These are phyloP conservation scores for Paracanthobrama guichenoti DNA, from an alignment of 2,113 vertebrate genomes.

Conservation along the genomic window DNA sequence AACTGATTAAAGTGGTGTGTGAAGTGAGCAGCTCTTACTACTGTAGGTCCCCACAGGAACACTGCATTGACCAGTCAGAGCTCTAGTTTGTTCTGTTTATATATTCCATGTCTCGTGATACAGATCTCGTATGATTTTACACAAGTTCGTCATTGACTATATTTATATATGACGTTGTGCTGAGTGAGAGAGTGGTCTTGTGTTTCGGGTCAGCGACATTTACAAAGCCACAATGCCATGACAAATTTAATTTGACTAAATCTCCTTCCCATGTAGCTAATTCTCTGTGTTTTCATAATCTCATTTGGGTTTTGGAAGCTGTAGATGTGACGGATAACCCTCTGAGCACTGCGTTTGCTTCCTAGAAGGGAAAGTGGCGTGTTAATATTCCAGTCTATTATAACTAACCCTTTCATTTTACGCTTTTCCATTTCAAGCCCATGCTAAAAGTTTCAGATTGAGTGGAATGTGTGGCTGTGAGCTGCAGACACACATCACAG, in stretches of 20 bases:
- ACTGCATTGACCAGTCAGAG: neutral
- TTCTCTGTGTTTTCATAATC: slow-evolving; percentile 25
- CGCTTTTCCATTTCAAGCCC: slow-evolving; percentile 1
- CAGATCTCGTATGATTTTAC: neutral
- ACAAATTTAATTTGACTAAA: slow-evolving; percentile 39
- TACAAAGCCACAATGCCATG: slow-evolving; percentile 17
- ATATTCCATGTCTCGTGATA: neutral
- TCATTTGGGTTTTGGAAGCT: slow-evolving; percentile 9
- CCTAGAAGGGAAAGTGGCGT: neutral
- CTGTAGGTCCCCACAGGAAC: neutral
- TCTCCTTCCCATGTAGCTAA: slow-evolving; percentile 6
- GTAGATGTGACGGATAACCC: neutral
- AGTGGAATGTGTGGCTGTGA: slow-evolving; percentile 31
- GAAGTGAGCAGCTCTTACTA: no score
- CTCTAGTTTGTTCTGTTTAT: neutral
- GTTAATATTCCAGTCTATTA: neutral
- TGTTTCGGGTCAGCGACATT: slow-evolving; percentile 24
- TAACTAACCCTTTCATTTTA: neutral
- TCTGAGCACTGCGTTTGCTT: neutral
- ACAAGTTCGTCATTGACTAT: neutral
- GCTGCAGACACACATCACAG: slow-evolving; percentile 26
- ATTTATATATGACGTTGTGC: neutral
- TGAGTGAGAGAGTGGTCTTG: neutral
- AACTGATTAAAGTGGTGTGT: no score
- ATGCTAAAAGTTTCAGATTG: neutral